phyloP scores from a whole-genome alignment of 2,113 vertebrate genomes.

The Collichthys lucidus region DNA sequence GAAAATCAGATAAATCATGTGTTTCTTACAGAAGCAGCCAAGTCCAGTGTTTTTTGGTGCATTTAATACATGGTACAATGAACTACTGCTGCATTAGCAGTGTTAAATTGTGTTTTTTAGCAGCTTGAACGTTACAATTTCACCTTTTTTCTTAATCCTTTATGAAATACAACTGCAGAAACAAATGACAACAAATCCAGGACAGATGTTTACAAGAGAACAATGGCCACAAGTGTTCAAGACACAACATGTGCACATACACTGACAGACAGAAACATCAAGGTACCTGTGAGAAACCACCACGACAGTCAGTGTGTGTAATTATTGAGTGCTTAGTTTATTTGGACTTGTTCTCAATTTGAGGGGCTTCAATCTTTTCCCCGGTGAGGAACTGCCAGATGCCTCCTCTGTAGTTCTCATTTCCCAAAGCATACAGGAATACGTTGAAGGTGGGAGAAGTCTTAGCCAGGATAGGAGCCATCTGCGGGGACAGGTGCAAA shows the following conservation, averaged over 20 bases:
- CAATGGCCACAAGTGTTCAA: conserved; percentile 25
- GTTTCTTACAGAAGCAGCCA: conserved; percentile 26
- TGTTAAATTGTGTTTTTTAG: neutral
- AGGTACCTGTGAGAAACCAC: conserved; percentile 72
- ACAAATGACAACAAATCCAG: conserved; percentile 3
- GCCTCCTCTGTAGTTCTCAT: conserved; percentile 90
- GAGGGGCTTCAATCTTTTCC: conserved; percentile 87
- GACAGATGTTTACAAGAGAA: neutral
- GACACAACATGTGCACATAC: conserved; percentile 43
- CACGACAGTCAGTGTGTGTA: conserved; percentile 60
- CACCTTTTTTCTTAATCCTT: neutral
- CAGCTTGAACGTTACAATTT: neutral
- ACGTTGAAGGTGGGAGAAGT: conserved; percentile 89
- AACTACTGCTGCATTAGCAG: neutral
- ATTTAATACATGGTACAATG: neutral
- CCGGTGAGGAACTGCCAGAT: conserved; percentile 92
- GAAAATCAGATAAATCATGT: neutral
- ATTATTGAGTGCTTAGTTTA: conserved; percentile 79
- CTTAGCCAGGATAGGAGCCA: conserved; percentile 95
- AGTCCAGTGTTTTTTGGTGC: neutral
- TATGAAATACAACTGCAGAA: neutral
- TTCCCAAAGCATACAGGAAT: conserved; percentile 91
- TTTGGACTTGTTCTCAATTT: conserved; percentile 90
- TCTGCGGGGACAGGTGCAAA: conserved; percentile 80
- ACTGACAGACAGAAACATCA: conserved; percentile 40